These are phyloP conservation scores for Helleia helle DNA, from an alignment of 2,888 invertebrate genomes.

Conservation along the genomic window DNA sequence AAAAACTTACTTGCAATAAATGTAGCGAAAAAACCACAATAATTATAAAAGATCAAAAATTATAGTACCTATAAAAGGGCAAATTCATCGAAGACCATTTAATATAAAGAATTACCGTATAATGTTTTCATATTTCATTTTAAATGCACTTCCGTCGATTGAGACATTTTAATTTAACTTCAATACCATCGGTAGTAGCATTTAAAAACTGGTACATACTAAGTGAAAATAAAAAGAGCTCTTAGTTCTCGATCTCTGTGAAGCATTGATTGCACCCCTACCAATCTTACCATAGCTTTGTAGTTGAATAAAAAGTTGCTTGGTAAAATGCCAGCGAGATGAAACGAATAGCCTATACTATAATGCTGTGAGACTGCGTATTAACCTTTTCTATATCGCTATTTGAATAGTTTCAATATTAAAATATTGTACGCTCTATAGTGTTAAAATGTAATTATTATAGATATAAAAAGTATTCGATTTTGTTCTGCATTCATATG, in stretches of 20 bases:
- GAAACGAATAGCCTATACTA: conserved; percentile 51
- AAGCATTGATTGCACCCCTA: conserved; percentile 58
- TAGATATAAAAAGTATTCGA: too few species aligned
- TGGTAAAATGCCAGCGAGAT: conserved; percentile 62
- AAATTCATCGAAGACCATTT: neutral
- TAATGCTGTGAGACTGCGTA: too few species aligned
- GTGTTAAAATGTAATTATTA: too few species aligned
- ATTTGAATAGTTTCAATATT: too few species aligned
- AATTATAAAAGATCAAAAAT: too few species aligned
- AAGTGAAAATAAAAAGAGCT: conserved; percentile 39
- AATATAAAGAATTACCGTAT: neutral
- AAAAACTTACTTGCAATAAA: too few species aligned
- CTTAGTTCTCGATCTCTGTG: conserved; percentile 44
- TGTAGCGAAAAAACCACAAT: too few species aligned
- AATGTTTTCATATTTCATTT: conserved; percentile 13
- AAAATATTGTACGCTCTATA: too few species aligned
- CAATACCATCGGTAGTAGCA: conserved; percentile 29
- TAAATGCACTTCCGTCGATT: conserved; percentile 20
- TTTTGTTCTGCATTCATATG: too few species aligned
- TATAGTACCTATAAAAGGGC: too few species aligned
- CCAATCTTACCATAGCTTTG: conserved; percentile 41
- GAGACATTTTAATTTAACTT: conserved; percentile 27
- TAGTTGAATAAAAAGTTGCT: conserved; percentile 61
- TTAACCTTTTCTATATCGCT: too few species aligned
- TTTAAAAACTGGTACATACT: conserved; percentile 42